These are phyloP conservation scores for Pao palembangensis DNA, from an alignment of 2,113 vertebrate species.

Conservation along the genomic window DNA sequence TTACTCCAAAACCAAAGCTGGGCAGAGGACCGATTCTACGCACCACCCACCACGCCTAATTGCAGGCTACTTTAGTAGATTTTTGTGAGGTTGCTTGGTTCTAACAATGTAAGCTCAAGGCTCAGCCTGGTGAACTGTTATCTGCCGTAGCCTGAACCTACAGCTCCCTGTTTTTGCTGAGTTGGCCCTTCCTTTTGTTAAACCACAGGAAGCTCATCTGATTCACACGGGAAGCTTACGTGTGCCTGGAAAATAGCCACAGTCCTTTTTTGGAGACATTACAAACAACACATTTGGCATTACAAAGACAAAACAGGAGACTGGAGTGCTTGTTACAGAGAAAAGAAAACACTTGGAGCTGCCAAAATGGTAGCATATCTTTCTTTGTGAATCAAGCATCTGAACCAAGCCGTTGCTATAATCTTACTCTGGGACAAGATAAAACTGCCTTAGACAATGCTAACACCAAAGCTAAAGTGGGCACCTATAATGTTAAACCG, in stretches of 20 bases:
- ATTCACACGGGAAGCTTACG: slow-evolving; percentile 59
- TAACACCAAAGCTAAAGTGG: slow-evolving; percentile 1
- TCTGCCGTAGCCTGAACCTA: slow-evolving; percentile 30
- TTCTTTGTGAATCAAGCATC: slow-evolving; percentile 37
- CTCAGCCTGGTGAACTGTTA: slow-evolving; percentile 23
- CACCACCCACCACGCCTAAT: neutral
- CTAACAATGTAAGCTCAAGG: slow-evolving; percentile 17
- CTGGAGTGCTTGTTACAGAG: neutral
- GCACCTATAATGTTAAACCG: slow-evolving; percentile 6
- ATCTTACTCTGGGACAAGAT: slow-evolving; percentile 15
- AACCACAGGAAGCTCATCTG: slow-evolving; percentile 55
- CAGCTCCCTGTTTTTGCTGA: slow-evolving; percentile 41
- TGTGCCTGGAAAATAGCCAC: slow-evolving; percentile 34
- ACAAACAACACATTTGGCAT: slow-evolving; percentile 21
- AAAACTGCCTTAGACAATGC: slow-evolving; percentile 1
- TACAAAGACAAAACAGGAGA: slow-evolving; percentile 2
- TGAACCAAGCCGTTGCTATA: slow-evolving; percentile 33
- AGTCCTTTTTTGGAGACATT: slow-evolving; percentile 6
- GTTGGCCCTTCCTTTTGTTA: slow-evolving; percentile 42
- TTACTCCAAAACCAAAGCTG: neutral
- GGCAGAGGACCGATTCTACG: slow-evolving; percentile 1
- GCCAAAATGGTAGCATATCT: slow-evolving; percentile 46
- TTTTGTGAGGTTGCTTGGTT: slow-evolving; percentile 27
- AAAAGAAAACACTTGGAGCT: slow-evolving; percentile 13
- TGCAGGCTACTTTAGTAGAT: slow-evolving; percentile 2